Conservation (phyloP, 2,113 vertebrate species). For the Centropus bengalensis region DNA sequence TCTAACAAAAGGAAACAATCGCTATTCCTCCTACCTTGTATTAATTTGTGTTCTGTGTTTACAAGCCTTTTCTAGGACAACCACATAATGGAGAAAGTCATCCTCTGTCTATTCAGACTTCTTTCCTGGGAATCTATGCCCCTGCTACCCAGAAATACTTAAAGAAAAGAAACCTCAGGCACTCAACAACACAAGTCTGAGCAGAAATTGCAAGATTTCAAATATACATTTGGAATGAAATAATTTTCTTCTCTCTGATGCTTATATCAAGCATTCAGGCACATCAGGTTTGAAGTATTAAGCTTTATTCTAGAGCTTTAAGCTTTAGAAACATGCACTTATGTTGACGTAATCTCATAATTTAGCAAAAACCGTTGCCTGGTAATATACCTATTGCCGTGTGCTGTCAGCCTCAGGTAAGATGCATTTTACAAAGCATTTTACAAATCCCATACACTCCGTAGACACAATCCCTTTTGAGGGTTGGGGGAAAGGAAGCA, state of each 20-base stretch:
- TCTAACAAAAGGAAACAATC: not conserved
- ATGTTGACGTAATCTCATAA: not conserved
- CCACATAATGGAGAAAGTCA: not conserved
- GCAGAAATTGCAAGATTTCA: not conserved
- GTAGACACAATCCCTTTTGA: not conserved
- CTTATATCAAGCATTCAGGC: not conserved
- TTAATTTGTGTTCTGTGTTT: not conserved
- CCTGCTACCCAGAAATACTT: not conserved
- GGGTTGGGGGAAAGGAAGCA: not conserved
- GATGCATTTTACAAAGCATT: not conserved
- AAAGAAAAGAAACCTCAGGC: not conserved
- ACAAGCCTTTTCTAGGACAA: not conserved
- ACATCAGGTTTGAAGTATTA: not conserved
- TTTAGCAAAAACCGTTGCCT: not conserved
- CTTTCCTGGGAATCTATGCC: not conserved
- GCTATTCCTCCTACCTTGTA: not conserved
- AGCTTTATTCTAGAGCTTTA: not conserved
- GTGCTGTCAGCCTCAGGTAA: not conserved
- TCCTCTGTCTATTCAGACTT: not conserved
- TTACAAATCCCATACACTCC: not conserved
- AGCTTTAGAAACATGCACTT: not conserved
- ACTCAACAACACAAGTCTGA: not conserved
- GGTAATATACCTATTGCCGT: not conserved
- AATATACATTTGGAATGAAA: not conserved
- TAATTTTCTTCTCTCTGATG: not conserved